Evolutionary conservation across 2,888 invertebrate species (phyloP).

Genomic region (Clistopyga incitator): DNA sequence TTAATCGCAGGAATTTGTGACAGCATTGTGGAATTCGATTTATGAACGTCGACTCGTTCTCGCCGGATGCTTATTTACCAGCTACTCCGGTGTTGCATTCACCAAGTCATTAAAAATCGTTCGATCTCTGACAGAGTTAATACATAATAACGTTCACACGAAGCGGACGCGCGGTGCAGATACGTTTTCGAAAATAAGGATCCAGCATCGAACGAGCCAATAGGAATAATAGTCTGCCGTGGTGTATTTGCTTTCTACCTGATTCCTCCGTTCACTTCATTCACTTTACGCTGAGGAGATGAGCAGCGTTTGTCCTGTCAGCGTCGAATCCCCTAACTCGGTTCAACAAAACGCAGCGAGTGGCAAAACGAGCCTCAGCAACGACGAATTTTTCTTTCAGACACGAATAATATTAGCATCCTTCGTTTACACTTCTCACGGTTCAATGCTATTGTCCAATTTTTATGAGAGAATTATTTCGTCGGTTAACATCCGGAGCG

Average conservation of each 20-base stretch:
- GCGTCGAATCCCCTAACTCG: constrained; percentile 16
- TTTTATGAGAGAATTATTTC: constrained; percentile 30
- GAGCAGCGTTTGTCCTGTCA: constrained; percentile 13
- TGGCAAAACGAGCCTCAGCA: constrained; percentile 2
- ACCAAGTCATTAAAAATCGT: constrained; percentile 56
- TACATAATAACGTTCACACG: constrained; percentile 56
- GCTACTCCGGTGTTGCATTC: constrained; percentile 4
- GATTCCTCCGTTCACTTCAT: constrained; percentile 54
- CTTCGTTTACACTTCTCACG: constrained; percentile 62
- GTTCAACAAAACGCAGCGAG: constrained; percentile 39
- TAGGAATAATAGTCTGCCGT: constrained; percentile 37
- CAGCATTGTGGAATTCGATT: constrained; percentile 30
- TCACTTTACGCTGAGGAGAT: constrained; percentile 41
- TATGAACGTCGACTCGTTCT: constrained; percentile 42
- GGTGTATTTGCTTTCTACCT: constrained; percentile 65
- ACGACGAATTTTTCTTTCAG: constrained; percentile 41
- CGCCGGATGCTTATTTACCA: not conserved
- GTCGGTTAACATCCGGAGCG: not conserved
- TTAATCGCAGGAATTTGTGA: constrained; percentile 40
- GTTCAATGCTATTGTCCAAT: constrained; percentile 12
- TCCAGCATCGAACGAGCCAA: constrained; percentile 1
- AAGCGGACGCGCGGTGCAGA: not conserved
- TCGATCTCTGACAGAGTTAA: constrained; percentile 60
- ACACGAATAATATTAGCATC: constrained; percentile 58
- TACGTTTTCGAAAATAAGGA: constrained; percentile 22